Evolutionary conservation across 1,140 invertebrate species (phyloP), one percentile per base, ranked within the genome.

Genomic region (Macrotrachela quadricornifera): DNA sequence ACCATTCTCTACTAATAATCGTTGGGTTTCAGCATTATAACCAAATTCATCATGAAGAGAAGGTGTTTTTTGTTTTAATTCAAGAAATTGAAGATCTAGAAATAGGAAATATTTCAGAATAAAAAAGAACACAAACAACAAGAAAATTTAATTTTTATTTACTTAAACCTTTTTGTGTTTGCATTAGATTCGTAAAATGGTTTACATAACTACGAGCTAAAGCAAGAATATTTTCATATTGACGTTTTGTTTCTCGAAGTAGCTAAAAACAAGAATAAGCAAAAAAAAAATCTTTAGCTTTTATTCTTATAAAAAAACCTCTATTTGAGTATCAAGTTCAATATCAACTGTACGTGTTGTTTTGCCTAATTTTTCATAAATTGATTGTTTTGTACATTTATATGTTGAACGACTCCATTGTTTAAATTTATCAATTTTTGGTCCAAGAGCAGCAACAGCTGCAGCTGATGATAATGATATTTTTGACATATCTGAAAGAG

Each of bases 331-430:
- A 74, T 95, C 87, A 55, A 94, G 67, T 69, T 92, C 86, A 76
- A 74, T 61, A 74, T 91, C 85, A 51, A 86, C 80, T 39, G 87
- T 92, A 56, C 84, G 75, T 14, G 62, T 42, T 13, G 50, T 80
- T 73, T 91, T 91, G 3, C 88, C 88, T 45, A 94, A 72, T 70
- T 85, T 88, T 67, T 94, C 87, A 62, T 87, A 84, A 69, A 95
- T 79, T 44, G 90, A 74, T 67, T 95, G 88, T 59, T 83, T 83
- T 0, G 87, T 92, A 64, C 86, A 94, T 70, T 94, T 94, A 64
- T 90, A 94, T 1, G 88, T 92, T 51, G 86, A 90, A 63, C 92
- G 83, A 62, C 85, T 85, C 90, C 90, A 95, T 63, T 84, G 85
- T 66, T 84, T 85, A 42, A 94, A 73, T 40, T 80, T 79, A 66